A percentile compares a stretch with the other conserved stretches of the same genome.
phyloP scores from a whole-genome alignment of 2,888 invertebrate species.

The Julus scandinavius region DNA sequence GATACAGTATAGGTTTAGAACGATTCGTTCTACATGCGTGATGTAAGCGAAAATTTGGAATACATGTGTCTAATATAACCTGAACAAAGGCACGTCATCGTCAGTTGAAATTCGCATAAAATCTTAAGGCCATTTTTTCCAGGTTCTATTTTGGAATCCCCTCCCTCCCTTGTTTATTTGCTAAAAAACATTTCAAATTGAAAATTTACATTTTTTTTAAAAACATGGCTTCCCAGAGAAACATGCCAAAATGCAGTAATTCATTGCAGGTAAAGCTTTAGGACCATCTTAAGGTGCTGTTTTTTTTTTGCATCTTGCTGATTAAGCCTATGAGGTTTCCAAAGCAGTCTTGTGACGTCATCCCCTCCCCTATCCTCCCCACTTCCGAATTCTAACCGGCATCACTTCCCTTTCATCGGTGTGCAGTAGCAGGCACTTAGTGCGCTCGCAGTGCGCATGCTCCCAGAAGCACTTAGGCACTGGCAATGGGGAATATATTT shows the following conservation, averaged over 20 bases:
- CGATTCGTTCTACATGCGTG: too few species aligned
- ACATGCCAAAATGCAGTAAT: background rate
- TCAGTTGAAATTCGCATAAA: too few species aligned
- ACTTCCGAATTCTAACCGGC: conserved; percentile 21
- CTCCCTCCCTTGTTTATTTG: too few species aligned
- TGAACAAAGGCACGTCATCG: too few species aligned
- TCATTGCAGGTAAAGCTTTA: background rate
- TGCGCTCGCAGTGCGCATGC: background rate
- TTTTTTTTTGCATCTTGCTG: background rate
- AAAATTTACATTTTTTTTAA: too few species aligned
- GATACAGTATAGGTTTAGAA: background rate
- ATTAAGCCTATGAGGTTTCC: background rate
- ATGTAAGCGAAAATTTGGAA: too few species aligned
- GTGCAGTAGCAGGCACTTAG: conserved; percentile 24
- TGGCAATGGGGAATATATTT: conserved; percentile 33
- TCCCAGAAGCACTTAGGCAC: conserved; percentile 33
- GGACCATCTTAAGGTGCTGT: background rate
- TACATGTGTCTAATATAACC: too few species aligned
- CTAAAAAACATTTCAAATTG: too few species aligned
- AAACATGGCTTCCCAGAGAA: background rate
- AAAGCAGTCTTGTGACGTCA: background rate
- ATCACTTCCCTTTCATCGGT: conserved; percentile 8
- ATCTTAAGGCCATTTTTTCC: too few species aligned
- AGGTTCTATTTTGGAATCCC: too few species aligned
- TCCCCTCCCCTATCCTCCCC: background rate